Conservation (phyloP, 2,888 invertebrate genomes). For the Lasioglossum villosulum region DNA sequence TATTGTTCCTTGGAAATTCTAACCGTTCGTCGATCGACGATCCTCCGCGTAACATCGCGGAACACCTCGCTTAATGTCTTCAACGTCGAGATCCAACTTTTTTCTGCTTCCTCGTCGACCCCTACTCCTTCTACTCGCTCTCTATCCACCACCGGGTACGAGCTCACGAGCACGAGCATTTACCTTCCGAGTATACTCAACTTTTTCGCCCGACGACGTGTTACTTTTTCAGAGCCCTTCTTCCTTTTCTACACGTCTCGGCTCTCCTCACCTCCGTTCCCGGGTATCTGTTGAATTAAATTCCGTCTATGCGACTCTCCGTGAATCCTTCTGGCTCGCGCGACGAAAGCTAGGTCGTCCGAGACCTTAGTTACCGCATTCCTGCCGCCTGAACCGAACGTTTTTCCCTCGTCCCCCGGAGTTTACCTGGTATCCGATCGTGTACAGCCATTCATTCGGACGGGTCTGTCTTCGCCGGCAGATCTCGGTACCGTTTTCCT, state of each 20-base stretch:
- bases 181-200: neutral
- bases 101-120: slow-evolving; percentile 31
- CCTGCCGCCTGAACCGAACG: slow-evolving; percentile 20
- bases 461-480: slow-evolving; percentile 59
- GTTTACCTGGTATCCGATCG: slow-evolving; percentile 49
- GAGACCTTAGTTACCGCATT: slow-evolving; percentile 48
- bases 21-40: slow-evolving; percentile 41
- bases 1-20: slow-evolving; percentile 71
- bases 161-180: neutral
- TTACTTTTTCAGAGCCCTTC: neutral
- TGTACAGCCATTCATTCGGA: slow-evolving; percentile 76
- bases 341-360: slow-evolving; percentile 38
- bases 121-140: neutral
- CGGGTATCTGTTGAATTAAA: slow-evolving; percentile 24
- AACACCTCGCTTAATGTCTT: slow-evolving; percentile 48
- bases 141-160: neutral
- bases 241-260: neutral
- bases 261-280: neutral
- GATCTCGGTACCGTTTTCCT: slow-evolving; percentile 56
- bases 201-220: neutral
- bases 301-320: slow-evolving; percentile 24
- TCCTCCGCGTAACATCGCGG: slow-evolving; percentile 52
- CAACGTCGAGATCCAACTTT: slow-evolving; percentile 37
- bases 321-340: slow-evolving; percentile 25
- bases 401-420: slow-evolving; percentile 60